Percentiles rank a stretch among this genome's conserved stretches.
Conservation (phyloP, 92 coral and sea anemone species). For the Meandrina meandrites region DNA sequence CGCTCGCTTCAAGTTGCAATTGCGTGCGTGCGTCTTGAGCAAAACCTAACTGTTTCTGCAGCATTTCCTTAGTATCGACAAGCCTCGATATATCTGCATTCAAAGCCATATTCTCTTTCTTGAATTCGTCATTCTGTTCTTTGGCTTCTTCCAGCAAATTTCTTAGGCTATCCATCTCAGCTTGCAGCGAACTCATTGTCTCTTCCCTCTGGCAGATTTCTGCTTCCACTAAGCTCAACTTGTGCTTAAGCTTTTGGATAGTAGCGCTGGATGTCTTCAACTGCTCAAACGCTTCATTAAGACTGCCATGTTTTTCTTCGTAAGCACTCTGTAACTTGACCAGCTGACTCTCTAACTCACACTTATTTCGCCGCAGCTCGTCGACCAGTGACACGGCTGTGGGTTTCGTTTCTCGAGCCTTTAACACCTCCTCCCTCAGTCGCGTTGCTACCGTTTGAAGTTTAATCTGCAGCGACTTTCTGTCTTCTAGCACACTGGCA, state of each 20-base stretch:
- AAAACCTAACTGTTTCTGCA: constrained; percentile 67
- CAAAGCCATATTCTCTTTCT: constrained; percentile 55
- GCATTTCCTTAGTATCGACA: constrained; percentile 72
- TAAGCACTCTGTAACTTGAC: constrained; percentile 48
- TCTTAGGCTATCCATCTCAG: constrained; percentile 55
- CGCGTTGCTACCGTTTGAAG: constrained; percentile 57
- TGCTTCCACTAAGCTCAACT: constrained; percentile 47
- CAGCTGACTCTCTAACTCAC: constrained; percentile 53
- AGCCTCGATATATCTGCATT: constrained; percentile 65
- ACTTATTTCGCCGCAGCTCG: constrained; percentile 57
- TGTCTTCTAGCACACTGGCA: constrained; percentile 60
- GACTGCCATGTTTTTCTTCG: constrained; percentile 55
- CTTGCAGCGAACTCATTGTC: constrained; percentile 41
- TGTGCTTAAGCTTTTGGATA: constrained; percentile 60
- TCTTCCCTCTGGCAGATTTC: constrained; percentile 50
- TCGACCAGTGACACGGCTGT: constrained; percentile 12
- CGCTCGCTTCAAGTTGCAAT: constrained; percentile 72
- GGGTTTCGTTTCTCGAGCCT: constrained; percentile 22
- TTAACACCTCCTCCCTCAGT: constrained; percentile 51
- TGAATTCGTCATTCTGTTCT: constrained; percentile 48
- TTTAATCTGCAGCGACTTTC: constrained; percentile 60
- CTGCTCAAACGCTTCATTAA: constrained; percentile 74
- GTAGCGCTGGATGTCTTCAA: constrained; percentile 59
- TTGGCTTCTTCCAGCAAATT: constrained; percentile 47
- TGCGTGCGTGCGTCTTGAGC: constrained; percentile 79